Base-by-base conservation (phyloP, 2,113 vertebrate genomes). In the Hyla sarda region DNA sequence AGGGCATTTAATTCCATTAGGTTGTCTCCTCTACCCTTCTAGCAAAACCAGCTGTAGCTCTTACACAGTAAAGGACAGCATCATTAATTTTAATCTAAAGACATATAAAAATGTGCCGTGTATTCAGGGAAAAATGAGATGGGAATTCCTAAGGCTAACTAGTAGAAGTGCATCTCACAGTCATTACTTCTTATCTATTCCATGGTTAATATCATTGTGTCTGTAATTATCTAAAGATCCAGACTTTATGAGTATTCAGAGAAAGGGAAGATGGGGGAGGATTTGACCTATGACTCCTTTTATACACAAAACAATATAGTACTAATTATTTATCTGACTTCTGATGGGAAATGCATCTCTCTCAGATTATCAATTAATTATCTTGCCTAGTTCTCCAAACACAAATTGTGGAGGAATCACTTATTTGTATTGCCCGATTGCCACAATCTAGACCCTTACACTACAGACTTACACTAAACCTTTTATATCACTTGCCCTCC, bases 1-100 rank as follows among this genome's bases (percentile, higher is more conserved):
- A 80, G 54, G 32, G 56, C 74, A 79, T 37, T 79, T 16, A 16
- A 52, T 76, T 52, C 11, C 45, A 34, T 77, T 32, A 56, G 23
- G 11, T 21, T 30, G 28, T 50, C 50, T 56, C 50, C 75, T 34
- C 30, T 5, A 41, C 12, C 12, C 50, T 17, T 34, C 23, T n/a
- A 34, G 54, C 52, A 32, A 79, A 58, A 58, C 19, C 32, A 10
- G 12, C 75, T 77, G 48, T 34, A 50, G 37, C 76, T 37, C 12
- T 56, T 60, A 21, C 52, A 30, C 9, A 13, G 12, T 34, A 79
- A 79, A 79, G 76, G 54, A 79, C 76, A 79, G 76, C 25, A 58
- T 79, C 52, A 52, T 79, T 79, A 79, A 79, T 79, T 54, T 60
- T 79, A 79, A 79, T 79, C 52, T 79, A 25, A n/a, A 79, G 45